Conservation (phyloP, 2,888 invertebrate genomes). For the Nemotelus pantherinus region DNA sequence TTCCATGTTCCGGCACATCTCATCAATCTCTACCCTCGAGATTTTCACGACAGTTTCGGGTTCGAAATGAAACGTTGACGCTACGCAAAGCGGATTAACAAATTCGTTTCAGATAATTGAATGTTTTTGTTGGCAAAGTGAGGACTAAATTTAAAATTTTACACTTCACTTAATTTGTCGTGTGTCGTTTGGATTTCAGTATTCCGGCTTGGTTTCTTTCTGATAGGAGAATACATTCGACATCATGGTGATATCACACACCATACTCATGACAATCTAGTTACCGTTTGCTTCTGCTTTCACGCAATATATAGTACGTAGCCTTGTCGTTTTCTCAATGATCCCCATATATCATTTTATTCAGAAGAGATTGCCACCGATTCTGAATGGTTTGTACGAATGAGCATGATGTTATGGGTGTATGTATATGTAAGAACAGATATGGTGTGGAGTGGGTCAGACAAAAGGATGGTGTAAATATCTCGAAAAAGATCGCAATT, state of each 20-base stretch:
- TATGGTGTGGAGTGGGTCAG: constrained; percentile 1
- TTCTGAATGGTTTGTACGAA: not conserved
- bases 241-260: constrained; percentile 5
- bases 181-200: constrained; percentile 44
- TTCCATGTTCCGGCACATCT: too few species aligned
- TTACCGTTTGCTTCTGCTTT: not conserved
- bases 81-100: constrained; percentile 64
- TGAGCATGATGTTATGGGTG: not conserved
- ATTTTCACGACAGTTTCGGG: too few species aligned
- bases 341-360: constrained; percentile 15
- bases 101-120: constrained; percentile 64
- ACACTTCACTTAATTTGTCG: constrained; percentile 63
- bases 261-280: not conserved
- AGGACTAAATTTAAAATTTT: constrained; percentile 66
- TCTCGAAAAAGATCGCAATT: constrained; percentile 31
- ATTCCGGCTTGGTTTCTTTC: constrained; percentile 7
- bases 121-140: constrained; percentile 62
- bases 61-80: constrained; percentile 8
- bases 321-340: constrained; percentile 6
- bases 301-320: not conserved
- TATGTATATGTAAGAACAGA: not conserved
- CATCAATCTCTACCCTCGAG: too few species aligned
- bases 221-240: not conserved
- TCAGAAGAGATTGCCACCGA: not conserved
- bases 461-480: constrained; percentile 29